Conservation (phyloP, 2,888 invertebrate species). For the Rotaria magnacalcarata region DNA sequence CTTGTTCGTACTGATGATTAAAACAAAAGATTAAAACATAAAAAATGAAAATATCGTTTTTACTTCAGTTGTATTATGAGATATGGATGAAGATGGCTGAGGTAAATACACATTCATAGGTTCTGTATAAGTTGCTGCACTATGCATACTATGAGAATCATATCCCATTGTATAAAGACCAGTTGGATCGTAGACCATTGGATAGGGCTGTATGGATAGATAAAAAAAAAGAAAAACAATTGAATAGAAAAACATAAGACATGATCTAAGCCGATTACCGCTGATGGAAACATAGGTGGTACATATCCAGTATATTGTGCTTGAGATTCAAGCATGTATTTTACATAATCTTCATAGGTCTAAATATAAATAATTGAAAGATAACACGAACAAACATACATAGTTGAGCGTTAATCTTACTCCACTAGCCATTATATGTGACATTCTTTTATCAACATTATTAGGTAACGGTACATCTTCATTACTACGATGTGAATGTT, state of each 20-base stretch:
- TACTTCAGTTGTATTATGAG: neutral
- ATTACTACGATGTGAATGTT: neutral
- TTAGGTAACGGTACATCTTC: neutral
- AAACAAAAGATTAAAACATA: neutral
- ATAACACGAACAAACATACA: neutral
- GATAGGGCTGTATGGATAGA: neutral
- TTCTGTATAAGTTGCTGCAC: neutral
- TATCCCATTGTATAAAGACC: neutral
- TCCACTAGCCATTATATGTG: neutral
- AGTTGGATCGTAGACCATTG: neutral
- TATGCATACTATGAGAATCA: neutral
- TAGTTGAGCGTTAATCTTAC: neutral
- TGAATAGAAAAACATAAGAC: neutral
- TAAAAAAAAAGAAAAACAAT: neutral
- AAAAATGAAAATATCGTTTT: neutral
- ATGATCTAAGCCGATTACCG: neutral
- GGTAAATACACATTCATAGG: neutral
- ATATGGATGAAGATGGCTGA: neutral
- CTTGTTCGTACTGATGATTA: neutral
- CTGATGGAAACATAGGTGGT: slow-evolving; percentile 5
- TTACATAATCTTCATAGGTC: slow-evolving; percentile 30
- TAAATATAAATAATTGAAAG: neutral
- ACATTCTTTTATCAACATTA: neutral
- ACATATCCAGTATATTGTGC: neutral
- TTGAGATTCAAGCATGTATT: slow-evolving; percentile 1